phyloP scores from a whole-genome alignment of 2,113 vertebrate genomes.

The Sprattus sprattus region DNA sequence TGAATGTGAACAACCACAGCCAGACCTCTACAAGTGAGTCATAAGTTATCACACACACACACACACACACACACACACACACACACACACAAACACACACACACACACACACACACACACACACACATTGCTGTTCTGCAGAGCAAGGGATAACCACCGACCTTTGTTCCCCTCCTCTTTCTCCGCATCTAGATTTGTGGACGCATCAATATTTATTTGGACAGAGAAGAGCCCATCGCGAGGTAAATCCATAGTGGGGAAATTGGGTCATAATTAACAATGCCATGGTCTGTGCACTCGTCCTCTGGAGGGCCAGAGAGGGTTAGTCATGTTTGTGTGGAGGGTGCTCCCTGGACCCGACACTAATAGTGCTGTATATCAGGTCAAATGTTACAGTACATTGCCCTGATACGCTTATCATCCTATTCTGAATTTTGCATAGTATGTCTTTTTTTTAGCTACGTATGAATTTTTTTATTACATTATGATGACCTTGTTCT shows the following conservation, averaged over 20 bases:
- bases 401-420: background rate
- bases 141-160: conserved; percentile 10
- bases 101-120: conserved; percentile 1
- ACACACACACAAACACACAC: conserved; percentile 8
- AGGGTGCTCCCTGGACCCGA: background rate
- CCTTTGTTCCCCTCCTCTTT: background rate
- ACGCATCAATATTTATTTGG: conserved; percentile 90
- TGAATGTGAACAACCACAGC: conserved; percentile 97
- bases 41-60: background rate
- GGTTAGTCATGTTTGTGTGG: conserved; percentile 23
- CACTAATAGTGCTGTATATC: background rate
- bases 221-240: conserved; percentile 82
- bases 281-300: background rate
- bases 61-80: conserved; percentile 20
- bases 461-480: background rate
- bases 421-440: background rate
- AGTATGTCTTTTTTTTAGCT: background rate
- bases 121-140: conserved; percentile 12
- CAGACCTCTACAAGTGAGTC: conserved; percentile 96
- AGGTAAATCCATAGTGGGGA: conserved; percentile 74
- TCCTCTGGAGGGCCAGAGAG: background rate
- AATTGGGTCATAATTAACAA: conserved; percentile 46
- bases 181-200: conserved; percentile 82
- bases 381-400: background rate
- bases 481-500: background rate